Evolutionary conservation across 1,140 invertebrate species (phyloP).

Genomic region (Eufriesea mexicana): DNA sequence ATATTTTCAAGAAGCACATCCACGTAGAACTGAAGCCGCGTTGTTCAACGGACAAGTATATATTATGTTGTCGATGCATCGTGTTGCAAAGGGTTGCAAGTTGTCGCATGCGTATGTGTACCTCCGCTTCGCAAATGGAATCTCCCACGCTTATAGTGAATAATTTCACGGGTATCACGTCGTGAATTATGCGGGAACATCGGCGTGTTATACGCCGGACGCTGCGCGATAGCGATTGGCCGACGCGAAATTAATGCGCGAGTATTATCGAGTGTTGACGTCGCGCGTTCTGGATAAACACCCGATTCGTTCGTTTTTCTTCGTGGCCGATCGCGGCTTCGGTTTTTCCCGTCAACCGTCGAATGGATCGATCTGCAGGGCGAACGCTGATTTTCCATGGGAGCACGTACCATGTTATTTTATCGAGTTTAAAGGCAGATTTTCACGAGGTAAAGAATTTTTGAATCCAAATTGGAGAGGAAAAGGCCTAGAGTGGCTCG

Average conservation of each 20-base stretch:
- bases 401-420: too few relatives aligned
- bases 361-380: not conserved
- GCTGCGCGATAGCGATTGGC: conserved; percentile 8
- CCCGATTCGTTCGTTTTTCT: not conserved
- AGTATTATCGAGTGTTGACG: conserved; percentile 28
- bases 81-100: not conserved
- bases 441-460: too few relatives aligned
- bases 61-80: too few relatives aligned
- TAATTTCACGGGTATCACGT: conserved; percentile 55
- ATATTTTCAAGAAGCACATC: too few relatives aligned
- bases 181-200: conserved; percentile 41
- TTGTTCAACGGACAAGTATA: too few relatives aligned
- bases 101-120: conserved; percentile 55
- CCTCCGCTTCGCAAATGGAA: conserved; percentile 47
- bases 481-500: too few relatives aligned
- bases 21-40: too few relatives aligned
- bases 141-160: conserved; percentile 60
- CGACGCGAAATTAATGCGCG: conserved; percentile 15
- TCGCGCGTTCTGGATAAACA: not conserved
- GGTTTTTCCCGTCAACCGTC: not conserved
- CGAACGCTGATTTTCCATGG: not conserved
- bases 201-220: not conserved
- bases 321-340: not conserved
- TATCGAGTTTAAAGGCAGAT: too few relatives aligned
- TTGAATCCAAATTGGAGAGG: too few relatives aligned